Evolutionary conservation across 2,113 vertebrate species (phyloP).

Genomic region (Blennius ocellaris): DNA sequence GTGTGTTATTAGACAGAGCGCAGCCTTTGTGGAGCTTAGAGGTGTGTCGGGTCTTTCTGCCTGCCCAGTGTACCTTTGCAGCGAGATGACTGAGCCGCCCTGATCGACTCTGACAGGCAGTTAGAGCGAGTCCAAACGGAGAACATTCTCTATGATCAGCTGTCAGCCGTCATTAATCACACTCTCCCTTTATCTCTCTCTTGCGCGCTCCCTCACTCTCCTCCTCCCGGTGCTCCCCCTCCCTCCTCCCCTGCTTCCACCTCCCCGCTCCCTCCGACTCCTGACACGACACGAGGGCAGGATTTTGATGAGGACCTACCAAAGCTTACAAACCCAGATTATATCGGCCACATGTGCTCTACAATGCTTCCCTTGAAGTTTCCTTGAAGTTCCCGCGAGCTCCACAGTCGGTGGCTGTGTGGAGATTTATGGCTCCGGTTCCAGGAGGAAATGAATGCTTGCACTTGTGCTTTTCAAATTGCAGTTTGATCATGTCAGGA

Average conservation of each 20-base stretch:
- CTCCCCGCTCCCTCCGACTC: slow-evolving; percentile 35
- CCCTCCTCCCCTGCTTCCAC: slow-evolving; percentile 25
- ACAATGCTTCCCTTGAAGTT: slow-evolving; percentile 61
- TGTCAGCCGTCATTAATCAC: slow-evolving; percentile 82
- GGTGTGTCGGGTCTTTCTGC: slow-evolving; percentile 70
- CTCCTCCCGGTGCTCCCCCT: slow-evolving; percentile 57
- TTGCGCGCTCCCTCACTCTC: slow-evolving; percentile 63
- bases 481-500: slow-evolving; percentile 66
- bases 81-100: slow-evolving; percentile 75
- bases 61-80: slow-evolving; percentile 77
- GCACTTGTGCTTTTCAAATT: slow-evolving; percentile 73
- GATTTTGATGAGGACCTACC: slow-evolving; percentile 60
- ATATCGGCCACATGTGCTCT: slow-evolving; percentile 72
- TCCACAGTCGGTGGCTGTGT: slow-evolving; percentile 57
- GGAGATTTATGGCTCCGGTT: slow-evolving; percentile 73
- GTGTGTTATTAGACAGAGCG: slow-evolving; percentile 67
- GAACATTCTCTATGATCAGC: slow-evolving; percentile 80
- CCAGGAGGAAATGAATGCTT: slow-evolving; percentile 74
- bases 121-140: slow-evolving; percentile 75
- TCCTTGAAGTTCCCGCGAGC: slow-evolving; percentile 51
- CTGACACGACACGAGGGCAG: slow-evolving; percentile 51
- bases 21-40: slow-evolving; percentile 71
- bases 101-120: slow-evolving; percentile 80
- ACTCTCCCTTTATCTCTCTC: slow-evolving; percentile 72
- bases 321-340: slow-evolving; percentile 61